Percentiles rank a stretch among this genome's conserved stretches.
These are phyloP conservation scores for Ectropis crepuscularia DNA, from an alignment of 2,888 invertebrate species.

Conservation along the genomic window DNA sequence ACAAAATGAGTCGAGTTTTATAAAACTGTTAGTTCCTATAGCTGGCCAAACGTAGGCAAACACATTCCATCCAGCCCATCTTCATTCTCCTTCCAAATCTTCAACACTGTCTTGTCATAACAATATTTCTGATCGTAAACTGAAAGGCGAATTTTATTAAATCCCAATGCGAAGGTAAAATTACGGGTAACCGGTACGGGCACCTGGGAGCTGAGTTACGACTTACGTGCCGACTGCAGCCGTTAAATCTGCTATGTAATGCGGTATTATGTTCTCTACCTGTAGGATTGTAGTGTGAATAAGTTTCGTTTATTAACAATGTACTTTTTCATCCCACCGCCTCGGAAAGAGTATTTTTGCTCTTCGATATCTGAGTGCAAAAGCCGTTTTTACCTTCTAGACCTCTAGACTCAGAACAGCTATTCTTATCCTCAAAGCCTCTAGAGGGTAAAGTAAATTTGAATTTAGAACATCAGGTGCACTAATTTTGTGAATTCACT, in stretches of 20 bases:
- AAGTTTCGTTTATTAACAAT: slow-evolving; percentile 9
- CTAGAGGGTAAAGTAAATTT: too few relatives aligned
- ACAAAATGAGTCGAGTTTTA: too few relatives aligned
- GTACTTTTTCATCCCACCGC: too few relatives aligned
- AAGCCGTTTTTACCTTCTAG: too few relatives aligned
- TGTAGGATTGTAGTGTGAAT: slow-evolving; percentile 9
- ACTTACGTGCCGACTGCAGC: slow-evolving; percentile 61
- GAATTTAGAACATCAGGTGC: too few relatives aligned
- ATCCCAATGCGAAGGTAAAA: slow-evolving; percentile 67
- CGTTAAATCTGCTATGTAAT: slow-evolving; percentile 50
- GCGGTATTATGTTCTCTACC: slow-evolving; percentile 35
- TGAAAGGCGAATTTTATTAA: slow-evolving; percentile 67
- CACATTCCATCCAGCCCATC: not conserved
- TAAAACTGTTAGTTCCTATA: too few relatives aligned
- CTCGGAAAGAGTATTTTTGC: too few relatives aligned
- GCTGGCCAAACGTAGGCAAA: not conserved
- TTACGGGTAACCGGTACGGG: slow-evolving; percentile 65
- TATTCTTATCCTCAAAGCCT: too few relatives aligned
- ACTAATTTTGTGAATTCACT: too few relatives aligned
- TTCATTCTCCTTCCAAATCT: slow-evolving; percentile 1
- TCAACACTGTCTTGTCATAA: slow-evolving; percentile 15
- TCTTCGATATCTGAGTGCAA: too few relatives aligned
- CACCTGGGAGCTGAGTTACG: slow-evolving; percentile 77
- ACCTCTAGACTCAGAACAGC: too few relatives aligned
- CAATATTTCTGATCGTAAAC: slow-evolving; percentile 38